A percentile compares a stretch with the other conserved stretches of the same genome.
phyloP scores from a whole-genome alignment of 2,888 invertebrate genomes.

The Barypeithes pellucidus region DNA sequence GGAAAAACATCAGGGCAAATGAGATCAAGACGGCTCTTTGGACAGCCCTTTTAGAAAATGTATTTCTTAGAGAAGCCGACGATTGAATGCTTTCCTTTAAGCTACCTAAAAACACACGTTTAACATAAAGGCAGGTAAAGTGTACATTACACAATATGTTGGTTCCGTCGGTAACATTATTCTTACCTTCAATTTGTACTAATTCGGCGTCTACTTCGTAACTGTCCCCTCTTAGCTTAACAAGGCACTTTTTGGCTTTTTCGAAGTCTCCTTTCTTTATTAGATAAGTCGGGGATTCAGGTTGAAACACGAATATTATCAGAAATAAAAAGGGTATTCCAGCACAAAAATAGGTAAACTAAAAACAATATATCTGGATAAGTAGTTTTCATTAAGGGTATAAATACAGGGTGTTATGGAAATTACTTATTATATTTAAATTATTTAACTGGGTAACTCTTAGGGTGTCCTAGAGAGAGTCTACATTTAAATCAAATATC shows the following conservation, averaged over 20 bases:
- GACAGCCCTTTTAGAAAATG: conserved; percentile 56
- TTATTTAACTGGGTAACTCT: no score
- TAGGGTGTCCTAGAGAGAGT: no score
- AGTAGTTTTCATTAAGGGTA: no score
- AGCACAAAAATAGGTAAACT: conserved; percentile 76
- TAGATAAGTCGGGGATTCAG: conserved; percentile 87
- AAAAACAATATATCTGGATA: conserved; percentile 23
- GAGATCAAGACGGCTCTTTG: conserved; percentile 80
- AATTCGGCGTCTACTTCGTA: conserved; percentile 81
- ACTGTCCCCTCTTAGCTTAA: conserved; percentile 80
- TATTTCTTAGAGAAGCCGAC: conserved; percentile 57
- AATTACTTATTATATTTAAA: no score
- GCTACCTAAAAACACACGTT: conserved; percentile 46
- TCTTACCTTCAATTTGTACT: conserved; percentile 72
- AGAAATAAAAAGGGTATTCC: conserved; percentile 80
- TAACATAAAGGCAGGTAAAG: no score
- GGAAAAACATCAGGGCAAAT: conserved; percentile 90
- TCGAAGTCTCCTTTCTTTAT: conserved; percentile 77
- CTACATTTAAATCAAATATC: no score
- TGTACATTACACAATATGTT: no score
- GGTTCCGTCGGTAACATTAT: no score
- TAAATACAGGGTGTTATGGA: no score
- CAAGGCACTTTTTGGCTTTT: conserved; percentile 80
- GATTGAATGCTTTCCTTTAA: conserved; percentile 59
- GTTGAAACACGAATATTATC: conserved; percentile 84